Evolutionary conservation across 92 coral and sea anemone genomes (phyloP).

Genomic region (Paragorgia papillata): DNA sequence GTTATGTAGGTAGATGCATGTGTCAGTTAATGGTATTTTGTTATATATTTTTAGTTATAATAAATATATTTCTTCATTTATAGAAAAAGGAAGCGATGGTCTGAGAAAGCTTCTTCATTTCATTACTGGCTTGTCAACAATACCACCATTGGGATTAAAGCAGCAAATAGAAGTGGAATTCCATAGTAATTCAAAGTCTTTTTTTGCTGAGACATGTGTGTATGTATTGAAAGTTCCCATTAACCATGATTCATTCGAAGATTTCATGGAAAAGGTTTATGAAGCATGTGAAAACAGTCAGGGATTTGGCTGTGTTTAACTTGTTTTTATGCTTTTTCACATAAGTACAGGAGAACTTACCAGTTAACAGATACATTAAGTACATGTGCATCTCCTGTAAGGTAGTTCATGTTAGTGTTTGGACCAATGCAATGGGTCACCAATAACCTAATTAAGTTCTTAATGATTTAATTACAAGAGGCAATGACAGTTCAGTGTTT

Average conservation of each 20-base stretch:
- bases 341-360: too few relatives aligned
- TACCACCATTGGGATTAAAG: slow-evolving; percentile 38
- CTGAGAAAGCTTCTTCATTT: slow-evolving; percentile 21
- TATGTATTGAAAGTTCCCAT: slow-evolving; percentile 26
- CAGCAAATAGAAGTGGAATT: slow-evolving; percentile 36
- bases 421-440: too few relatives aligned
- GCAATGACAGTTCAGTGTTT: too few relatives aligned
- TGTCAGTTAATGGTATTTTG: too few relatives aligned
- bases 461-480: too few relatives aligned
- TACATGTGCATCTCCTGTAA: too few relatives aligned
- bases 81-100: slow-evolving; percentile 38
- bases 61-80: neutral
- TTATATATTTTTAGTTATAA: too few relatives aligned
- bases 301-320: slow-evolving; percentile 24
- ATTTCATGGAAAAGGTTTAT: slow-evolving; percentile 16
- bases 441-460: too few relatives aligned
- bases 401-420: too few relatives aligned
- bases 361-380: too few relatives aligned
- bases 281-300: slow-evolving; percentile 36
- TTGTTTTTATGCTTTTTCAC: neutral
- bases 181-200: neutral
- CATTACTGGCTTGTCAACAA: slow-evolving; percentile 7
- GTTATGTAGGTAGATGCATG: too few relatives aligned
- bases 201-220: slow-evolving; percentile 46
- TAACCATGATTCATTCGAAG: slow-evolving; percentile 27